A percentile compares a stretch with the other conserved stretches of the same genome.
Conservation (phyloP, 1,140 invertebrate species). For the Drosophila orosa region DNA sequence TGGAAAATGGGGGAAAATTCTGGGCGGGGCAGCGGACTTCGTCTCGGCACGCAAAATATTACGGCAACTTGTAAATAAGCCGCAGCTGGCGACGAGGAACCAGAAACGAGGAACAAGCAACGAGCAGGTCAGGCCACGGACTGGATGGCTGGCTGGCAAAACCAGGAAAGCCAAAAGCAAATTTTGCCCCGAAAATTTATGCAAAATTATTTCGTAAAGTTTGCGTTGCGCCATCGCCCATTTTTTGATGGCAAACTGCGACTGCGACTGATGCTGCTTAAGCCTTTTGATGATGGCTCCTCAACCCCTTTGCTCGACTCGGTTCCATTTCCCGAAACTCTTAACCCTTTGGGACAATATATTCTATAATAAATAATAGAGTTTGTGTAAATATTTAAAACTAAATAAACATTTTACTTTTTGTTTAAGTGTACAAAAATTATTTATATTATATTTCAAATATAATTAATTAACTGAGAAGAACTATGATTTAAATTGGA, state of each 20-base stretch:
- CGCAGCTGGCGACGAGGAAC: constrained; percentile 64
- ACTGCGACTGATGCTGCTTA: constrained; percentile 69
- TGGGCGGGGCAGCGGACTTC: not conserved
- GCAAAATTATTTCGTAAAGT: constrained; percentile 83
- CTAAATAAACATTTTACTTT: too few relatives aligned
- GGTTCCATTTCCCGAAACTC: not conserved
- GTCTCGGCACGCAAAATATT: constrained; percentile 79
- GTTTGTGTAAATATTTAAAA: not conserved
- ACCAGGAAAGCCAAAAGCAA: constrained; percentile 75
- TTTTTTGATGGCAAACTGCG: constrained; percentile 59
- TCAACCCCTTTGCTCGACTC: constrained; percentile 7
- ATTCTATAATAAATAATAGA: not conserved
- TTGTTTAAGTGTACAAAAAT: too few relatives aligned
- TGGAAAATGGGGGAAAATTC: not conserved
- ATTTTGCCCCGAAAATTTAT: constrained; percentile 76
- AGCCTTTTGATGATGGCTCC: constrained; percentile 79
- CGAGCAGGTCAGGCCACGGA: constrained; percentile 51
- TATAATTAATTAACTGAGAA: too few relatives aligned
- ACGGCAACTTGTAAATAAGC: constrained; percentile 83
- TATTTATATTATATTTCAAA: too few relatives aligned
- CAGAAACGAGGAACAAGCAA: constrained; percentile 16
- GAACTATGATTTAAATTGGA: too few relatives aligned
- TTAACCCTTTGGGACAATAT: not conserved
- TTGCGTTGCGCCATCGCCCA: constrained; percentile 70
- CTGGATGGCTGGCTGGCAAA: constrained; percentile 30